Percentiles rank a stretch among this genome's conserved stretches.
These are phyloP conservation scores for Orthosia incerta DNA, from an alignment of 2,888 invertebrate genomes.

Conservation along the genomic window DNA sequence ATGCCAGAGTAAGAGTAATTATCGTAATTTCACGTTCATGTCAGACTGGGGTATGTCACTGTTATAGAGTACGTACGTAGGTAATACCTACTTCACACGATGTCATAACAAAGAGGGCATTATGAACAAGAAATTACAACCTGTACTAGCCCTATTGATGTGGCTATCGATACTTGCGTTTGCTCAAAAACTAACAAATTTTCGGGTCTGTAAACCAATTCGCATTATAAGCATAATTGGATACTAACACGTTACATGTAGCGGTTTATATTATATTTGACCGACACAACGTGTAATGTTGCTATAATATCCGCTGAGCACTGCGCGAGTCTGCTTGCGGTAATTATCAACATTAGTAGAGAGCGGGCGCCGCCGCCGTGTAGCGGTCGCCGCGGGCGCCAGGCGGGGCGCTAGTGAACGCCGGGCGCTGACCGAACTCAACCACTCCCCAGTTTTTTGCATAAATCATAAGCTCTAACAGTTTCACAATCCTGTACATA, in stretches of 20 bases:
- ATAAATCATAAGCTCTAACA: conserved; percentile 45
- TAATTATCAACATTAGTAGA: conserved; percentile 17
- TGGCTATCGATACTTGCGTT: neutral
- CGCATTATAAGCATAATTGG: neutral
- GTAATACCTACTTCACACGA: neutral
- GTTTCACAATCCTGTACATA: conserved; percentile 21
- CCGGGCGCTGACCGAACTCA: neutral
- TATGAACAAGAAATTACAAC: no score
- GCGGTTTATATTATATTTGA: neutral
- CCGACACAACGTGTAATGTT: neutral
- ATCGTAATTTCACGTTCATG: conserved; percentile 24
- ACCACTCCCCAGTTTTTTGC: conserved; percentile 23
- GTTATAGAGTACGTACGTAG: neutral
- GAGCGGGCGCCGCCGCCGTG: neutral
- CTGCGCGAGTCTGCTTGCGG: neutral
- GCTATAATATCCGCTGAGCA: neutral
- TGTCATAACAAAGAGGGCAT: neutral
- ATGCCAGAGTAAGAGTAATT: conserved; percentile 20
- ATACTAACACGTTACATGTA: neutral
- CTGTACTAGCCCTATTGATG: neutral
- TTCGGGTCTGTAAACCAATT: neutral
- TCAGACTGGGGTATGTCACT: neutral
- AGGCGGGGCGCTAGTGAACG: neutral
- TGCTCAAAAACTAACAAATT: no score
- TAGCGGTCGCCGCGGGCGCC: neutral